Conservation (phyloP, 2,113 vertebrate genomes). For the Muscicapa adusta region DNA sequence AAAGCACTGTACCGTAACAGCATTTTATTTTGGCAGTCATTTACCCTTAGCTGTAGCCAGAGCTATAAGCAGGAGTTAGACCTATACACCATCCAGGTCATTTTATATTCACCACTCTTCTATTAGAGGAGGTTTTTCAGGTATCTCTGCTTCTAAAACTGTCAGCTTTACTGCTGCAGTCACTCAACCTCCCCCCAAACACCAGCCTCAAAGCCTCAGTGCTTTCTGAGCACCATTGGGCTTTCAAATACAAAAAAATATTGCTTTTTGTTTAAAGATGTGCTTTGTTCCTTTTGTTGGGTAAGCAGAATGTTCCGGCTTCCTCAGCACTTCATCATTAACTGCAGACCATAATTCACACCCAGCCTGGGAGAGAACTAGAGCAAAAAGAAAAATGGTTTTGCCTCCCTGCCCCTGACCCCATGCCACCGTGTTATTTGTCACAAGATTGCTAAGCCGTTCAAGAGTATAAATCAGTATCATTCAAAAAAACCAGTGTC, state of each 20-base stretch:
- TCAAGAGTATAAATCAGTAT: neutral
- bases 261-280: neutral
- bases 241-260: neutral
- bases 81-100: neutral
- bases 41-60: neutral
- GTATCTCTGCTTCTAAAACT: neutral
- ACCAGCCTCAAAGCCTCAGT: neutral
- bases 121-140: neutral
- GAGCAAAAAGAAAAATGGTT: slow-evolving; percentile 6
- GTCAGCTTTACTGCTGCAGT: neutral
- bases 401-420: neutral
- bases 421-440: neutral
- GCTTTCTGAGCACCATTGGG: fast-evolving
- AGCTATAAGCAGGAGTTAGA: neutral
- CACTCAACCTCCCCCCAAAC: neutral
- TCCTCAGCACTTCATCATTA: slow-evolving; percentile 25
- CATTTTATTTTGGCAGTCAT: neutral
- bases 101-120: neutral
- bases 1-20: neutral
- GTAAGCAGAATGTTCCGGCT: neutral
- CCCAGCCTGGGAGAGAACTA: neutral
- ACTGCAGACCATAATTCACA: neutral
- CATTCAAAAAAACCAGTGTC: neutral
- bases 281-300: slow-evolving; percentile 23
- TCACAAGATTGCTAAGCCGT: neutral